Base-by-base conservation (phyloP, 2,113 vertebrate genomes). In the Campylomormyrus tamandua region DNA sequence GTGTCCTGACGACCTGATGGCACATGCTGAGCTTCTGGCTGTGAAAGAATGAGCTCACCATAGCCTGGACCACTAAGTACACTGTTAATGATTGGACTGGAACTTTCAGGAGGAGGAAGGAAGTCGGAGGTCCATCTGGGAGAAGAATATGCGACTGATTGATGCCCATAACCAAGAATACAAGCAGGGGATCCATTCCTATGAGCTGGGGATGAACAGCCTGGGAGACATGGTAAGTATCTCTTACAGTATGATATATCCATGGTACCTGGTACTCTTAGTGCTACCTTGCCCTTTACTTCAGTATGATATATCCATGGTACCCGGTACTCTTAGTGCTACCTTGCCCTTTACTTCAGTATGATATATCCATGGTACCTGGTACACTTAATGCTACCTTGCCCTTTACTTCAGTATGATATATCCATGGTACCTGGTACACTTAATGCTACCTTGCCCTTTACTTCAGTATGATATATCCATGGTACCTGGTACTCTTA, bases 191-290 rank as follows among this genome's bases (percentile, higher is more conserved):
- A 58, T 95, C 5, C 98, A 97, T 92, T 96, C 96, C 7, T 99
- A 96, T 52, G 94, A 97, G 91, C 77, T 98, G 95, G 98, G 95
- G 62, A 98, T 99, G 97, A 99, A 99, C 94, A 97, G 97, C 90
- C 92, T 99, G 90, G 98, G 97, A 0, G 98, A 99, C 92, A 97
- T 99, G 98, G 98, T 99, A 92, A 94, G 97, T 27, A 53, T 4
- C 58, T 62, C 58, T 62, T n/a, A 39, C 24, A 62, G 58, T 66
- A 48, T 48, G 46, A 48, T 48, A 48, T 39, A 39, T 39, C 39
- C 39, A 39, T 39, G 39, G 39, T 39, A 39, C 2, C 39, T 39
- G 39, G 39, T 39, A 39, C 39, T 39, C 39, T 35, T 35, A 35
- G 1, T 39, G 39, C 39, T 39, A 39, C 39, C 39, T 39, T 39